Base-by-base conservation (phyloP, 2,888 invertebrate genomes). In the Phaonia tiefii region DNA sequence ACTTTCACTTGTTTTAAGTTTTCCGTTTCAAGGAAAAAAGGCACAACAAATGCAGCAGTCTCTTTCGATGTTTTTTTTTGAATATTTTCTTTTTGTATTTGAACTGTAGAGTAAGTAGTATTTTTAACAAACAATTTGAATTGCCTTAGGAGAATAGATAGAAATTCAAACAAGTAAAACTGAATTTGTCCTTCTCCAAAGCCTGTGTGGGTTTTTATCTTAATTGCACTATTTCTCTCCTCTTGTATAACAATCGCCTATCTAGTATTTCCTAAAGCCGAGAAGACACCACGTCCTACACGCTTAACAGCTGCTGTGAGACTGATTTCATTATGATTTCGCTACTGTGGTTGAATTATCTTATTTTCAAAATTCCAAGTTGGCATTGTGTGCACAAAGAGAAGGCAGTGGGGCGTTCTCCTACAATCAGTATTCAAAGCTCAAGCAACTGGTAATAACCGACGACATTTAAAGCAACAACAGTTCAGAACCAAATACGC, bases 301-400 rank as follows among this genome's bases (percentile, higher is more conserved):
- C 87, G 86, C 87, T 86, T 87, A 90, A 86, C 88, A 88, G 88
- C 86, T 87, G 86, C 84, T 86, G 85, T 86, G 87, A 89, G 88
- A 90, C 90, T 90, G 85, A 88, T 83, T 80, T 71, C 54, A 65
- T 25, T 26, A 10, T 49, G 25, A 67, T 37, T 20, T 31, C 7
- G 31, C 25, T 58, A 44, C 70, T 46, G 63, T 31, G 31, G 46
- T 58, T 75, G 46, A 44, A 77, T 63, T 79, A 46, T 31, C 3
- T 8, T 3, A 31, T 31, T 31, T 31, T 31, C 31, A 31, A 31
- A 31, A 31, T 31, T 31, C 31, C 31, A 31, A 31, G 31, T 8
- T 8, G 31, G 8, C 31, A 8, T 31, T 5, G 4, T 31, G 31
- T n/a, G 31, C 31, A 8, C 4, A 31, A 3, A 8, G 31, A 8